Evolutionary conservation across 2,113 vertebrate species (phyloP).

Genomic region (Myiagra hebetior): DNA sequence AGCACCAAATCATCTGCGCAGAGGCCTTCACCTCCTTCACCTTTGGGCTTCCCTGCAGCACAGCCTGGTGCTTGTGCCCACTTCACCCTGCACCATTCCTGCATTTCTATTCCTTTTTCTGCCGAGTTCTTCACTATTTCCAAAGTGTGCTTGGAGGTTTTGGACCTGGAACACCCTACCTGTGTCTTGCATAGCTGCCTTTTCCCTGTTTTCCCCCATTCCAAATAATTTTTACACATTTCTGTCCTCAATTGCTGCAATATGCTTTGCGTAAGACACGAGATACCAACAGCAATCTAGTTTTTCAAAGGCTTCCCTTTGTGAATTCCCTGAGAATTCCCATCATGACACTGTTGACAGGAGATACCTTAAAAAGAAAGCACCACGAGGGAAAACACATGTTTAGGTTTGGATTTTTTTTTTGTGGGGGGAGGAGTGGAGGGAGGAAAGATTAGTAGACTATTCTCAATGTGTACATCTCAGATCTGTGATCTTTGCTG

Average conservation of each 20-base stretch:
- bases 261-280: not conserved
- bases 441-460: conserved; percentile 21
- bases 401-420: not conserved
- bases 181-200: not conserved
- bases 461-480: not conserved
- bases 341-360: not conserved
- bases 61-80: not conserved
- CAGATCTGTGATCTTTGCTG: conserved; percentile 37
- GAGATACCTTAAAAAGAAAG: conserved; percentile 38
- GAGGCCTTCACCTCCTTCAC: not conserved
- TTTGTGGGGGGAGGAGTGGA: not conserved
- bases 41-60: not conserved
- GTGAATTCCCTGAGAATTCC: conserved; percentile 18
- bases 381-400: conserved; percentile 20
- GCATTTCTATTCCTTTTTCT: not conserved
- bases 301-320: not conserved
- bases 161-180: not conserved
- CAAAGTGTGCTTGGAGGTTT: not conserved
- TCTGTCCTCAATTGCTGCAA: not conserved
- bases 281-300: not conserved
- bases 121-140: not conserved
- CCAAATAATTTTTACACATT: not conserved
- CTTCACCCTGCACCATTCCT: not conserved
- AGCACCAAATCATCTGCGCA: not conserved
- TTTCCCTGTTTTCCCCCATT: not conserved